These are phyloP conservation scores for Hypercompe scribonia DNA, from an alignment of 2,888 invertebrate species.

Conservation along the genomic window DNA sequence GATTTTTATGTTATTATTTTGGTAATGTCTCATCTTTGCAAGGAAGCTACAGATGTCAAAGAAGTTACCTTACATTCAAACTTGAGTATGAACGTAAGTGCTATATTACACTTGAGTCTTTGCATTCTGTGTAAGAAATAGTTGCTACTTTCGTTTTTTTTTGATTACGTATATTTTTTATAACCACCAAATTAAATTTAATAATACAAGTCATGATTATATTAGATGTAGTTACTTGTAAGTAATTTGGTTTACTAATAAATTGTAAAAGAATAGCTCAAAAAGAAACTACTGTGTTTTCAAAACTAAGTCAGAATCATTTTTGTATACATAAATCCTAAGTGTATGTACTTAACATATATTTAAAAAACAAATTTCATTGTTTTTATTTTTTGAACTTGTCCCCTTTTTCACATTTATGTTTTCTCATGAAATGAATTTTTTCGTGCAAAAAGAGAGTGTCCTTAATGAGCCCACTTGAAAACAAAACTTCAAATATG, in stretches of 20 bases:
- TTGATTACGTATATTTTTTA: too few species aligned
- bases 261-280: background rate
- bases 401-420: slow-evolving; percentile 25
- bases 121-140: too few species aligned
- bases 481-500: slow-evolving; percentile 62
- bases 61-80: too few species aligned
- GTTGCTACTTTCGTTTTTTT: too few species aligned
- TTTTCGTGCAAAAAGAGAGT: slow-evolving; percentile 47
- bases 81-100: too few species aligned
- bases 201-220: too few species aligned
- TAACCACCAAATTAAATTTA: too few species aligned
- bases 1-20: too few species aligned
- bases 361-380: background rate
- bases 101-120: too few species aligned
- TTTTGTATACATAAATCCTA: background rate
- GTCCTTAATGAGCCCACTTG: slow-evolving; percentile 68
- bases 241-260: background rate
- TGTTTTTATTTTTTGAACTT: slow-evolving; percentile 25
- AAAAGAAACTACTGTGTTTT: background rate
- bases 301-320: background rate
- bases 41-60: too few species aligned
- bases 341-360: too few species aligned
- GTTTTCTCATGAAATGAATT: slow-evolving; percentile 33
- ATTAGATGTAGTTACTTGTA: background rate
- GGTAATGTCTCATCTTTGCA: too few species aligned